Evolutionary conservation across 2,797 vertebrate genomes (phyloP), one percentile per base, ranked within the genome.

Genomic region (Aldrovandia affinis): DNA sequence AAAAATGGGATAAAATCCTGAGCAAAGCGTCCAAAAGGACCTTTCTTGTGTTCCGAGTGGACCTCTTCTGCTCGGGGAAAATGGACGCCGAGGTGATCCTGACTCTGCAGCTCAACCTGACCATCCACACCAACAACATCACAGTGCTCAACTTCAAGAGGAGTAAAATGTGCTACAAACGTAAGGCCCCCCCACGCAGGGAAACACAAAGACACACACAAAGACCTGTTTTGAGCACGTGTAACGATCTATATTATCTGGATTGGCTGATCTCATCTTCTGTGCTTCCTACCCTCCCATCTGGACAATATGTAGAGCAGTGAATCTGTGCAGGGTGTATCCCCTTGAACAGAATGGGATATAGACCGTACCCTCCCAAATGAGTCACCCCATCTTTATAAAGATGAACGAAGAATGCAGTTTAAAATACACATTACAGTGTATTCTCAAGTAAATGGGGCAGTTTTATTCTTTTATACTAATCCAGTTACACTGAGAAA

Each of bases 81-180:
- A 93, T 98, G 10, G 98, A 99, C 84, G 97, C 96, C 63, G 98
- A 99, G 81, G 97, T 97, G 81, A 95, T 97, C 86, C 90, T 99
- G 86, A 95, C 98, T 0, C 96, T 99, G 94, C 98, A 99, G 94
- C 97, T 99, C 91, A 99, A 98, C 91, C 94, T 99, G 91, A 99
- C 97, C 84, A 90, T 96, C 86, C 95, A 96, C 57, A 94, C 96
- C 79, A 97, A 98, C 96, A 98, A 99, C 95, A 98, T 98, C 93
- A 99, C 98, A 97, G 96, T 98, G 87, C 96, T 99, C 88, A 99
- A 99, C 94, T 99, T 99, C 94, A 99, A 99, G 93, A 96, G 98
- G 90, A 98, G 98, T 97, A 99, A 99, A 98, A 98, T 98, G 96
- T 99, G 98, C 94, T 97, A 97, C 91, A 97, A 96, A 95, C 97